Evolutionary conservation across 2,888 invertebrate genomes (phyloP).

Genomic region (Sicus ferrugineus): DNA sequence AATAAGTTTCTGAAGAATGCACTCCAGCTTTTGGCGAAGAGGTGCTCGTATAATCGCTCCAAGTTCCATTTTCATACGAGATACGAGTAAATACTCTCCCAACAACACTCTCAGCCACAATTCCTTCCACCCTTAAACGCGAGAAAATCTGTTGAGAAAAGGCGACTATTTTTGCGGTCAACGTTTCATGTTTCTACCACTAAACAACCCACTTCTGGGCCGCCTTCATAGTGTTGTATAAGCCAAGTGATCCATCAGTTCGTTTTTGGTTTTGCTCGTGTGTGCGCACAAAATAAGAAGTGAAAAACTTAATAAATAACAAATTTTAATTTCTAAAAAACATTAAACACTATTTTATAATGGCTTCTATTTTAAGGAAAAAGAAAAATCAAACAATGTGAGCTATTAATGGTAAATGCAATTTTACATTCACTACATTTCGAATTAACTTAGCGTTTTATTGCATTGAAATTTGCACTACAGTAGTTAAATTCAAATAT

Average conservation of each 20-base stretch:
- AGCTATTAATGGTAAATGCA: neutral
- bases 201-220: too few relatives aligned
- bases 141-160: too few relatives aligned
- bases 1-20: neutral
- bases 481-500: neutral
- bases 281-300: neutral
- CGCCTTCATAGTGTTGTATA: neutral
- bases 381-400: neutral
- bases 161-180: too few relatives aligned
- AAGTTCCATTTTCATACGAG: too few relatives aligned
- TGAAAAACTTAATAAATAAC: neutral
- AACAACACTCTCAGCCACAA: too few relatives aligned
- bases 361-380: neutral
- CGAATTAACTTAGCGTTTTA: neutral
- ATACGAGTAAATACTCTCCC: too few relatives aligned
- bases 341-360: neutral
- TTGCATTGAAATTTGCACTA: neutral
- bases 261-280: slow-evolving; percentile 9
- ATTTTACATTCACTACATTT: neutral
- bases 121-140: too few relatives aligned
- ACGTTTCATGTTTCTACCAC: too few relatives aligned
- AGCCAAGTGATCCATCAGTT: slow-evolving; percentile 27
- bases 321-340: slow-evolving; percentile 2
- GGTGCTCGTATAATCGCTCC: too few relatives aligned
- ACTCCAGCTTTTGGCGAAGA: too few relatives aligned